A percentile compares a stretch with the other conserved stretches of the same genome.
Conservation (phyloP, 1,140 invertebrate species). For the Pissodes strobi region DNA sequence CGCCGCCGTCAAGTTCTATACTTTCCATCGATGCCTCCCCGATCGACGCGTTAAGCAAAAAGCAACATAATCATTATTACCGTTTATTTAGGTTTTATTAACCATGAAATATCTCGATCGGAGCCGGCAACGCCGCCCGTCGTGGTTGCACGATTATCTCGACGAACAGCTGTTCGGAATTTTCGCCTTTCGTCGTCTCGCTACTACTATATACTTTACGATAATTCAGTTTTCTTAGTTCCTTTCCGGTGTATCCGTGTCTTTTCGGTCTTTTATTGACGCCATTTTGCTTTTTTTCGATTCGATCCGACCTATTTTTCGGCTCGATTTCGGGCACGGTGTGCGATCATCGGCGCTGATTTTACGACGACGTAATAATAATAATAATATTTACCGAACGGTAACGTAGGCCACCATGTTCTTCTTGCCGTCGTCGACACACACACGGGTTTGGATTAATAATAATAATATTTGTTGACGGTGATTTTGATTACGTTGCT, state of each 20-base stretch:
- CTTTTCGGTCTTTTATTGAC: constrained; percentile 23
- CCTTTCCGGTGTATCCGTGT: constrained; percentile 31
- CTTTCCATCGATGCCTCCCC: constrained; percentile 12
- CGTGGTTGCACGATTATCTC: constrained; percentile 34
- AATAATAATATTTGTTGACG: too few species aligned
- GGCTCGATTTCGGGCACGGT: background rate
- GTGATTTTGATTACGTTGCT: too few species aligned
- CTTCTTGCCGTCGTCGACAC: too few species aligned
- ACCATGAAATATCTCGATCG: constrained; percentile 33
- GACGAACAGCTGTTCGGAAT: constrained; percentile 37
- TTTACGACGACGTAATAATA: background rate
- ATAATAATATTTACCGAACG: background rate
- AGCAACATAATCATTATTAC: constrained; percentile 29
- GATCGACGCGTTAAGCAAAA: constrained; percentile 10
- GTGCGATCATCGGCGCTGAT: background rate
- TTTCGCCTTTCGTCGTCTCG: constrained; percentile 37
- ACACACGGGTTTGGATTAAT: too few species aligned
- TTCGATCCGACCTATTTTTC: background rate
- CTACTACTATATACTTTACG: constrained; percentile 23
- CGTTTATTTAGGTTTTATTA: constrained; percentile 34
- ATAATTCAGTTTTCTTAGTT: constrained; percentile 39
- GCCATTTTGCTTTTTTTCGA: constrained; percentile 26
- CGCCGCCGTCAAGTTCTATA: constrained; percentile 9
- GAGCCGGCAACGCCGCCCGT: constrained; percentile 29
- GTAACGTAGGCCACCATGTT: too few species aligned